phyloP scores from a whole-genome alignment of 2,888 invertebrate genomes.

The Ametastegia equiseti region DNA sequence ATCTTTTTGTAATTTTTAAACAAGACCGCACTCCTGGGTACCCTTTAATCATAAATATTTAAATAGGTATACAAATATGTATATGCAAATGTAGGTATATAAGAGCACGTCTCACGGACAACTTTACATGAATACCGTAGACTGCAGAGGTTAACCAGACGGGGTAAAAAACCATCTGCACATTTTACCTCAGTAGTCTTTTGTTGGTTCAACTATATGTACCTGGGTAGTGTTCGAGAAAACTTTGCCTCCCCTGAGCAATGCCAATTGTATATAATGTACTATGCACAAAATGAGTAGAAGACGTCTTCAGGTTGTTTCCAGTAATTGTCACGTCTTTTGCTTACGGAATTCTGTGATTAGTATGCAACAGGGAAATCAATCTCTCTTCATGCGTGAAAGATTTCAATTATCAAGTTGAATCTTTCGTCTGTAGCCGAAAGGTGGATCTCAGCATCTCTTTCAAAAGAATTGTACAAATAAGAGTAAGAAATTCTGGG shows the following conservation, averaged over 20 bases:
- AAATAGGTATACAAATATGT: background rate
- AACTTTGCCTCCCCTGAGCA: no score
- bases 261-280: no score
- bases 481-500: background rate
- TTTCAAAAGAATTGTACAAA: background rate
- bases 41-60: background rate
- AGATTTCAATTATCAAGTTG: no score
- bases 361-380: no score
- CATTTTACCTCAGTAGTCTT: background rate
- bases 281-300: no score
- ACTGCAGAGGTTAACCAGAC: background rate
- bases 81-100: background rate
- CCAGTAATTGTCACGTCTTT: no score
- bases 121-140: background rate
- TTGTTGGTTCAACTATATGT: background rate
- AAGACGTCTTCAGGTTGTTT: no score
- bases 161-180: background rate
- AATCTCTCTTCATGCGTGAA: no score
- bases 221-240: background rate
- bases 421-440: background rate
- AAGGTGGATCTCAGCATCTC: background rate
- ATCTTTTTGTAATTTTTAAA: background rate
- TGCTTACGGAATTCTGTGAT: no score
- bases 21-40: background rate
- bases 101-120: background rate